Evolutionary conservation across 1,140 invertebrate species (phyloP), one percentile per base, ranked within the genome.

Genomic region (Bombyx mandarina): DNA sequence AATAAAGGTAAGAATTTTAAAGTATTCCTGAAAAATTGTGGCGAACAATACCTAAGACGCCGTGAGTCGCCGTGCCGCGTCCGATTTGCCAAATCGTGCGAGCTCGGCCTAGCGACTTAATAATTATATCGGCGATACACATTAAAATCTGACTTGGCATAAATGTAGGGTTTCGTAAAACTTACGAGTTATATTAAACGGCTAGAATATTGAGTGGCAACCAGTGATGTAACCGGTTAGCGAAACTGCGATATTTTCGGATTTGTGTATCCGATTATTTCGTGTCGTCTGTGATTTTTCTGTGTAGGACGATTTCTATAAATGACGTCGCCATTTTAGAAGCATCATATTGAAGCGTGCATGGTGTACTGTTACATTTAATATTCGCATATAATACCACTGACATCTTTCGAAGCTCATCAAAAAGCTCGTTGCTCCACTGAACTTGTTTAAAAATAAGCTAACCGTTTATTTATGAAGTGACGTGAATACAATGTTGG

Each of bases 201-300:
- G 57, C 64, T 69, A 65, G 66, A 60, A 62, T 59, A 57, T 59
- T 72, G 71, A 79, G 77, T 82, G 82, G 79, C 80, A 75, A 70
- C 66, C 63, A 51, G 62, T 80, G 82, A 81, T 79, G 77, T 78
- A 82, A 82, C 69, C 69, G 56, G 71, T 66, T 58, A 72, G 65
- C 66, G 61, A 75, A 79, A 80, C 69, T 63, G 49, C 58, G 63
- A 75, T 86, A 86, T 86, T 86, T 82, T 80, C 63, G 75, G 69
- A 69, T 63, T 73, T 71, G 69, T 69, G 67, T 62, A 77, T 72
- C 73, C 62, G 67, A 73, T 79, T 77, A 75, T 72, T 79, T 76
- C 72, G 58, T 69, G 69, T 58, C 60, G 60, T 67, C 68, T 60
- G 67, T 63, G 72, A 73, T 75, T 72, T 69, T 48, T 62, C 58